Conservation (phyloP, 2,113 vertebrate species). For the Euleptes europaea region DNA sequence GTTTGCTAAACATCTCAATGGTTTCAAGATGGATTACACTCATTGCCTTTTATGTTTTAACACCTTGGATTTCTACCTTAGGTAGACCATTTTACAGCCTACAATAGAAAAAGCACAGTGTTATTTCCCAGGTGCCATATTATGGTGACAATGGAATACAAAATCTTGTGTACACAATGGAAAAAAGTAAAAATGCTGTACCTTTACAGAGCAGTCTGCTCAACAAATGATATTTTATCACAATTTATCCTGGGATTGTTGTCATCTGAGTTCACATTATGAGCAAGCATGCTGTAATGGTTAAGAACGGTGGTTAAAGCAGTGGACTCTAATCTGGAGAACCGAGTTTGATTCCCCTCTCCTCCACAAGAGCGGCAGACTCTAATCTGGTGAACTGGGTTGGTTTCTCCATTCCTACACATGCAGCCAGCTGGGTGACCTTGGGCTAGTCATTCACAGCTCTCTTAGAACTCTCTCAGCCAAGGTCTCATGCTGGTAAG, state of each 20-base stretch:
- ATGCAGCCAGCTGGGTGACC: too few species aligned
- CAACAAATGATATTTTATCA: not conserved
- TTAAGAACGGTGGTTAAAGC: too few species aligned
- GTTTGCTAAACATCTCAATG: not conserved
- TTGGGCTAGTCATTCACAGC: too few species aligned
- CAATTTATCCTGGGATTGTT: not conserved
- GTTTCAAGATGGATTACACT: not conserved
- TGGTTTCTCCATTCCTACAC: too few species aligned
- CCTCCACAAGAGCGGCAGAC: too few species aligned
- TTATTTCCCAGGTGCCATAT: not conserved
- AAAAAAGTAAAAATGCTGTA: not conserved
- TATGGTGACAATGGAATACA: not conserved
- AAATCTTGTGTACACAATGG: not conserved
- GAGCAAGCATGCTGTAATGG: too few species aligned
- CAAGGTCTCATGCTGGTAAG: not conserved
- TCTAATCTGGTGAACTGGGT: too few species aligned
- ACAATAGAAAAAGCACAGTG: not conserved
- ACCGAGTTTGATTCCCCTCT: too few species aligned
- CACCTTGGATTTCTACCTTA: not conserved
- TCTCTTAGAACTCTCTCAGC: too few species aligned
- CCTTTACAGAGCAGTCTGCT: not conserved
- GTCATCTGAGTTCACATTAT: not conserved
- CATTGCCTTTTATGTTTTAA: not conserved
- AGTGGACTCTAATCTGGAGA: too few species aligned
- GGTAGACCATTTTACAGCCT: not conserved